Conservation (phyloP, 2,888 invertebrate species). For the Phragmatobia fuliginosa region DNA sequence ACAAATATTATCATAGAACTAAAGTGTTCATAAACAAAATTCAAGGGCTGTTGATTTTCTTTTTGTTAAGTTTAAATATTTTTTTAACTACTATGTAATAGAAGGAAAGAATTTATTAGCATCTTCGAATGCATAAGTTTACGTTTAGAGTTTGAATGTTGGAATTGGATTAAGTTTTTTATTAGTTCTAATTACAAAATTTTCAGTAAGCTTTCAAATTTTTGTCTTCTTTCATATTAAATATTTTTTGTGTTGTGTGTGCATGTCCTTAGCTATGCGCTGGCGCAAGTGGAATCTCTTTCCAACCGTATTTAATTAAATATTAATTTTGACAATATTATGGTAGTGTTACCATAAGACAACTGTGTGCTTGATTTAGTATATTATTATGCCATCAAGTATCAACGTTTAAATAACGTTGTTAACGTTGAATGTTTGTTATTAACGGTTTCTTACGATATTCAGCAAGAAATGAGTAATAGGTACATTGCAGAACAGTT, state of each 20-base stretch:
- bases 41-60: slow-evolving; percentile 26
- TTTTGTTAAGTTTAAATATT: slow-evolving; percentile 11
- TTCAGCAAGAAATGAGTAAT: background rate
- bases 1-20: slow-evolving; percentile 8
- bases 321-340: background rate
- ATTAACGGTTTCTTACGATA: background rate
- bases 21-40: slow-evolving; percentile 34
- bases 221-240: background rate
- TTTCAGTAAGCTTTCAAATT: background rate
- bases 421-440: background rate
- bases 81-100: too few relatives aligned
- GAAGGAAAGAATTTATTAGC: slow-evolving; percentile 21
- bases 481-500: background rate
- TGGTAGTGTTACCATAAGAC: background rate
- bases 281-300: slow-evolving; percentile 38
- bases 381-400: too few relatives aligned
- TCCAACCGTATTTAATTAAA: slow-evolving; percentile 10
- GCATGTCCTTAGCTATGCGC: background rate
- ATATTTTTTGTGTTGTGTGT: background rate
- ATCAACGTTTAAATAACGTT: background rate
- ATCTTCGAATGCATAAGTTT: slow-evolving; percentile 22
- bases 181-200: background rate
- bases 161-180: background rate
- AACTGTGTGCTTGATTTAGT: background rate
- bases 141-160: slow-evolving; percentile 6